These are phyloP conservation scores for Cheilosia impressa DNA, from an alignment of 2,888 invertebrate species.

Conservation along the genomic window DNA sequence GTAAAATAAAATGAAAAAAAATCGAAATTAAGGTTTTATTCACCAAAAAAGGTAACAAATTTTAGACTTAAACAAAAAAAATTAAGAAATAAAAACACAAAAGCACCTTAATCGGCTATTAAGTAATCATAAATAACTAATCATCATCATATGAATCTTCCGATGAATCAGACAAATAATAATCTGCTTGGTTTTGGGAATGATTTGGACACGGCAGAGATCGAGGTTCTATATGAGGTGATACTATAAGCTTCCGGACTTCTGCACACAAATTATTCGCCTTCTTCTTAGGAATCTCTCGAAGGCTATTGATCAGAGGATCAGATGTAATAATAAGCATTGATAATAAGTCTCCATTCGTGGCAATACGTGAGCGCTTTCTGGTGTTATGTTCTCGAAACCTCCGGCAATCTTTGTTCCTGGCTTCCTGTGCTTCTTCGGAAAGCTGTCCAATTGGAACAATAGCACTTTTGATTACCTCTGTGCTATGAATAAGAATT, in stretches of 20 bases:
- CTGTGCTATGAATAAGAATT: neutral
- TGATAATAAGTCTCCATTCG: slow-evolving; percentile 10
- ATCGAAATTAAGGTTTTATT: slow-evolving; percentile 1
- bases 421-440: slow-evolving; percentile 1
- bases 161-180: neutral
- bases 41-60: neutral
- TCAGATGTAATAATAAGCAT: slow-evolving; percentile 2
- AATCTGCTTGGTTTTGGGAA: neutral
- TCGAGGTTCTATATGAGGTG: slow-evolving; percentile 1
- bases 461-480: neutral
- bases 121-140: neutral
- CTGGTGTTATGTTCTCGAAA: slow-evolving; percentile 2
- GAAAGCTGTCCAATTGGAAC: slow-evolving; percentile 1
- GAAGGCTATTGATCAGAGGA: slow-evolving; percentile 1
- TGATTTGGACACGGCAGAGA: slow-evolving; percentile 2
- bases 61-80: neutral
- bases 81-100: neutral
- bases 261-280: slow-evolving; percentile 1
- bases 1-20: neutral
- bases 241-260: neutral
- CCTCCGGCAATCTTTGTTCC: slow-evolving; percentile 3
- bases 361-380: neutral
- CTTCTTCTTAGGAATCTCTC: slow-evolving; percentile 1
- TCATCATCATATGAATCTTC: neutral
- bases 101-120: neutral